phyloP scores from a whole-genome alignment of 2,888 invertebrate genomes.

The Caenorhabditis panamensis region DNA sequence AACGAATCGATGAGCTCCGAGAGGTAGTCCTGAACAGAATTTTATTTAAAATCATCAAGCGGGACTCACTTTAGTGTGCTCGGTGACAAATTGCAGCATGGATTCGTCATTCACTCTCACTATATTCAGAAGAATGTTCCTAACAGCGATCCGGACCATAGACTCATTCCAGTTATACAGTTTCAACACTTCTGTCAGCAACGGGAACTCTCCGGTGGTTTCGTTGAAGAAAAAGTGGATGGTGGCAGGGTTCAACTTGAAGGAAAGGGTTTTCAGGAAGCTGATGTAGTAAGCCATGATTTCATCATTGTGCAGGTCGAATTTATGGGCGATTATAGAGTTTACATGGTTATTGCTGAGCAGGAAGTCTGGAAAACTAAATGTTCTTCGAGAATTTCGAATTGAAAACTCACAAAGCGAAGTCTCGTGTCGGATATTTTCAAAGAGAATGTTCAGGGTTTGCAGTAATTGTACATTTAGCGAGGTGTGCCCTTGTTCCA shows the following conservation, averaged over 20 bases:
- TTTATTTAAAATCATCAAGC: background rate
- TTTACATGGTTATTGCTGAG: constrained; percentile 99
- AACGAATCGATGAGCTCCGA: constrained; percentile 99
- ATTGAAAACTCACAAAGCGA: constrained; percentile 91
- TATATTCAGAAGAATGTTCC: constrained; percentile 97
- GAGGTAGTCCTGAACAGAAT: constrained; percentile 91
- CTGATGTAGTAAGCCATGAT: constrained; percentile 93
- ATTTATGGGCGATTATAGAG: constrained; percentile 98
- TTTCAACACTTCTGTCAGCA: constrained; percentile 98
- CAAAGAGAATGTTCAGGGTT: constrained; percentile 98
- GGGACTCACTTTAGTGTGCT: constrained; percentile 66
- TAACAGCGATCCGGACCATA: constrained; percentile 97
- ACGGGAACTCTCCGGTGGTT: constrained; percentile 98
- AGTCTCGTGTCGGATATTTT: constrained; percentile 98
- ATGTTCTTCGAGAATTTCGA: background rate
- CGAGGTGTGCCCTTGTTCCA: constrained; percentile 96
- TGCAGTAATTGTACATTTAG: constrained; percentile 98
- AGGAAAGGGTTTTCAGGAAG: constrained; percentile 96
- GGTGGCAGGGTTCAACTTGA: constrained; percentile 97
- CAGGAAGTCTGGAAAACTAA: constrained; percentile 88
- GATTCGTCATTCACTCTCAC: constrained; percentile 84
- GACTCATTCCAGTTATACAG: constrained; percentile 99
- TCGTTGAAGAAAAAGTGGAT: constrained; percentile 99
- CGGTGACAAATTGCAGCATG: constrained; percentile 74
- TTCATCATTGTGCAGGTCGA: constrained; percentile 99